These are phyloP conservation scores for Dyspetes luteomarginatus DNA, from an alignment of 2,888 invertebrate species.

Conservation along the genomic window DNA sequence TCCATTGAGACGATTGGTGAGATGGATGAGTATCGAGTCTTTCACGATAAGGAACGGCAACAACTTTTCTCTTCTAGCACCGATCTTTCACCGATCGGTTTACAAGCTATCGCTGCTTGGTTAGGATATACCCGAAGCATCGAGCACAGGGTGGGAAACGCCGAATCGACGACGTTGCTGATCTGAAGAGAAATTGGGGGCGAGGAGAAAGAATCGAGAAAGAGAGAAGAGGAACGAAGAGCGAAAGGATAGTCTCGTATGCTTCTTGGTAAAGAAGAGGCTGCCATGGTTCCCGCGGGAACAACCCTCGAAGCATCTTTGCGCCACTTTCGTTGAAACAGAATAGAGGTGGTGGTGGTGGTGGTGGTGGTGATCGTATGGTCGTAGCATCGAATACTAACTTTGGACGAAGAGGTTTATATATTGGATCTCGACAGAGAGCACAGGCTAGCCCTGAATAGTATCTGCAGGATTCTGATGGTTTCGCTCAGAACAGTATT, in stretches of 20 bases:
- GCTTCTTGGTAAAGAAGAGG: constrained; percentile 58
- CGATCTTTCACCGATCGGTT: constrained; percentile 60
- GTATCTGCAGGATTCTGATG: constrained; percentile 37
- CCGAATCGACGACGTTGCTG: constrained; percentile 52
- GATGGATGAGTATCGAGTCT: constrained; percentile 57
- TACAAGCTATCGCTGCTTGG: constrained; percentile 54
- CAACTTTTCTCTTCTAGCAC: constrained; percentile 52
- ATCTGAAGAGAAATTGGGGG: constrained; percentile 53
- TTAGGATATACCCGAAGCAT: constrained; percentile 40
- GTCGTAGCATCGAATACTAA: constrained; percentile 49
- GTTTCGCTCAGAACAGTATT: constrained; percentile 40
- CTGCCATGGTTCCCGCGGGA: constrained; percentile 63
- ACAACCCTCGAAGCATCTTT: constrained; percentile 65
- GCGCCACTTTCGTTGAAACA: constrained; percentile 62
- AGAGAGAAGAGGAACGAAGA: constrained; percentile 36
- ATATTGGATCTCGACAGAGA: constrained; percentile 13
- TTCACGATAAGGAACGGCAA: constrained; percentile 55
- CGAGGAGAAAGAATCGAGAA: not conserved
- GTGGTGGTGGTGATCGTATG: constrained; percentile 44
- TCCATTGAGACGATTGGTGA: constrained; percentile 47
- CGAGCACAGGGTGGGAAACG: constrained; percentile 56
- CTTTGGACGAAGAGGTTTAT: constrained; percentile 31
- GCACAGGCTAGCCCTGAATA: constrained; percentile 8
- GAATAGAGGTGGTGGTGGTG: constrained; percentile 8
- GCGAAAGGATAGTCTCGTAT: constrained; percentile 58